These are phyloP conservation scores for Aphelinus certus DNA, from an alignment of 1,140 invertebrate genomes.

Conservation along the genomic window DNA sequence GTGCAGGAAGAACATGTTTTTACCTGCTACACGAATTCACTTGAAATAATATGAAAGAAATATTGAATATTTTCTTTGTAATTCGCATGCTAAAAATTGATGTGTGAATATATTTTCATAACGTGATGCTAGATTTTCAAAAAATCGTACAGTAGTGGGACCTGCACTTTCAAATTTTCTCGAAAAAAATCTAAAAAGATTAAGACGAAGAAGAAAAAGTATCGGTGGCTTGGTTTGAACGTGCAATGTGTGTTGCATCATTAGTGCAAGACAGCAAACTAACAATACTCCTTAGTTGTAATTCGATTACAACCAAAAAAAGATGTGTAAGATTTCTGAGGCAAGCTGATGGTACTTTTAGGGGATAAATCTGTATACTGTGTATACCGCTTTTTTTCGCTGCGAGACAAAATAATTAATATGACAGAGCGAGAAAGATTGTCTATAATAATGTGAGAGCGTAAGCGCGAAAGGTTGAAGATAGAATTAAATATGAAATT, in stretches of 20 bases:
- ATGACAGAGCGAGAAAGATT: constrained; percentile 6
- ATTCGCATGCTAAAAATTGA: too few species aligned
- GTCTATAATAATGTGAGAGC: background rate
- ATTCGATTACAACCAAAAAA: background rate
- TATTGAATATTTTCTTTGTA: too few species aligned
- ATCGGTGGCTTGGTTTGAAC: constrained; percentile 54
- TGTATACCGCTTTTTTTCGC: constrained; percentile 63
- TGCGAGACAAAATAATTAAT: constrained; percentile 47
- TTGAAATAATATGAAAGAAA: too few species aligned
- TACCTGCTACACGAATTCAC: background rate
- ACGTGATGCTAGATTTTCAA: too few species aligned
- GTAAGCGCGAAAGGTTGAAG: background rate
- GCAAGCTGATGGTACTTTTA: constrained; percentile 59
- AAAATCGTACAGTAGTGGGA: background rate
- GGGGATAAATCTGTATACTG: constrained; percentile 64
- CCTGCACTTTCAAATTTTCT: constrained; percentile 36
- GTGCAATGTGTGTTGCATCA: background rate
- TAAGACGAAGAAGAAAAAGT: constrained; percentile 49
- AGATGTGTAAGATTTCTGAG: constrained; percentile 39
- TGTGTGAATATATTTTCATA: too few species aligned
- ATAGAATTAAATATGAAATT: constrained; percentile 32
- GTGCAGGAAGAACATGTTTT: constrained; percentile 20
- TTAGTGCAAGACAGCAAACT: too few species aligned
- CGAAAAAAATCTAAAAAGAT: background rate
- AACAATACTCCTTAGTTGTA: too few species aligned